Base-by-base conservation (phyloP, 2,888 invertebrate species). In the Torymus tubicola region DNA sequence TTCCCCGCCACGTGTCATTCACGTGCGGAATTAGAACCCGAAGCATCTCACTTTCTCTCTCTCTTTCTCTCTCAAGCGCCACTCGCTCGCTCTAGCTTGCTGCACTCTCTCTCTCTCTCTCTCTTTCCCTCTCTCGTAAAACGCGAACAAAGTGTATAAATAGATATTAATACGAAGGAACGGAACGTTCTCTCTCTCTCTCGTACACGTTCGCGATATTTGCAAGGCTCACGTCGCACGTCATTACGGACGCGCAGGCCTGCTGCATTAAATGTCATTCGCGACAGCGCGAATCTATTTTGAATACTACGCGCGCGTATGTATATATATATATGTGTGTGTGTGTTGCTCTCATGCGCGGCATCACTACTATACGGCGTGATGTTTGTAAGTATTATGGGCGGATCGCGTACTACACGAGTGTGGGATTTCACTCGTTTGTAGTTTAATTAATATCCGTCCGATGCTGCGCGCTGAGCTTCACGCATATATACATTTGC, bases 181-280 rank as follows among this genome's bases (percentile, higher is more conserved):
- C n/a, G 63, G 16, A 42, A 42, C 42, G 8, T 8, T 42, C 42
- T 24, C 31, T 57, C 18, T 21, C 21, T 21, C 21, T 21, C 21
- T 21, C 21, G 21, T 21, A 21, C 21, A 18, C 58, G 16, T 52
- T 50, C 67, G 78, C 61, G 80, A 82, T 82, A 82, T 82, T 82
- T 73, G 82, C 82, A 80, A 78, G 80, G 82, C 82, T 82, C 82
- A 76, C 72, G 82, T 82, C 80, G 78, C 82, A 82, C 82, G 80
- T 82, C 80, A 81, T 82, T 80, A 80, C 80, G 21, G 65, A 72
- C 61, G 50, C 52, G 69, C 63, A 18, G 60, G 60, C 18, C 14
- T 68, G 55, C 69, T 71, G 82, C 82, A 82, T 82, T 82, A 78
- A 82, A 80, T 74, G 82, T 82, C 82, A 80, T 80, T 82, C 82